These are phyloP conservation scores for Augochlora pura DNA, from an alignment of 1,140 invertebrate genomes.

Conservation along the genomic window DNA sequence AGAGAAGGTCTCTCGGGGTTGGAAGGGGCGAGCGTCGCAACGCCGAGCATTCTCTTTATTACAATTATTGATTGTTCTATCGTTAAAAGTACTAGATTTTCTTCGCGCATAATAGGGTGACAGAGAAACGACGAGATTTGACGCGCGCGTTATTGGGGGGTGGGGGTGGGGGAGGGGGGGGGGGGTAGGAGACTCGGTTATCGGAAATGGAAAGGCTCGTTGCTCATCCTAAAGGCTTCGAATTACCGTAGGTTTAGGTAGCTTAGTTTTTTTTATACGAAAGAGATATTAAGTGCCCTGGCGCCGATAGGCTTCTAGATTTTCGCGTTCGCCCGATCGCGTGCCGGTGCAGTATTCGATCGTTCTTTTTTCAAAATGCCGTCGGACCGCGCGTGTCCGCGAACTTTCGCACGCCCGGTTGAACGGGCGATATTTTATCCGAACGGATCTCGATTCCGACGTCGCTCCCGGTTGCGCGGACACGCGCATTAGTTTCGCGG, in stretches of 20 bases:
- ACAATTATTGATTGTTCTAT: not conserved
- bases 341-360: constrained; percentile 35
- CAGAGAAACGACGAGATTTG: not conserved
- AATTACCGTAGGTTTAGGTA: constrained; percentile 64
- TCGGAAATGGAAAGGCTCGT: constrained; percentile 40
- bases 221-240: constrained; percentile 62
- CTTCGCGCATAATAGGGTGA: constrained; percentile 18
- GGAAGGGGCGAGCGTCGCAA: constrained; percentile 13
- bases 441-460: not conserved
- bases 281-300: constrained; percentile 27
- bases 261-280: constrained; percentile 62
- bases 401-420: not conserved
- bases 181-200: constrained; percentile 20
- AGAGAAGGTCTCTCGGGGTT: not conserved
- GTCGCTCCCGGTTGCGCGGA: not conserved
- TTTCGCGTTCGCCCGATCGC: constrained; percentile 49
- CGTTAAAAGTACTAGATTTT: constrained; percentile 13
- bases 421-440: not conserved
- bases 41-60: not conserved
- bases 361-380: constrained; percentile 31
- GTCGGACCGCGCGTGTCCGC: constrained; percentile 1
- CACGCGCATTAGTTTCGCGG: not conserved
- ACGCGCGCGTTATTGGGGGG: not conserved
- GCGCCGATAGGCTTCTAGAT: constrained; percentile 34
- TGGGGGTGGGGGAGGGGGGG: not conserved